Percentiles rank a stretch among this genome's conserved stretches.
Conservation (phyloP, 2,888 invertebrate species). For the Meghimatium bilineatum region DNA sequence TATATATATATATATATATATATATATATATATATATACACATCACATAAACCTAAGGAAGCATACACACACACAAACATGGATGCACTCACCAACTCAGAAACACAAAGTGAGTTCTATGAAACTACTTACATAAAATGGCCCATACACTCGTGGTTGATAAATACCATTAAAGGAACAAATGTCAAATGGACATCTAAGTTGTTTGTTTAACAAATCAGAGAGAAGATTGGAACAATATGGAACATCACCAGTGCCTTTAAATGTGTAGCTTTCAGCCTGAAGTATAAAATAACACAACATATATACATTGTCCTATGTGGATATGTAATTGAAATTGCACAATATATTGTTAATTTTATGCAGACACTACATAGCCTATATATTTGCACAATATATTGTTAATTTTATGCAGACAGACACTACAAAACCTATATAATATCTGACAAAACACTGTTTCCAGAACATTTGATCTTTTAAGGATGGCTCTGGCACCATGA, state of each 20-base stretch:
- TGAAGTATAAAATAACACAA: background rate
- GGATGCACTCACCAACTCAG: no score
- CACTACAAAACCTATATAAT: no score
- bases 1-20: no score
- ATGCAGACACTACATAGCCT: no score
- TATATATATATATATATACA: no score
- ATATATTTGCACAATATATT: background rate
- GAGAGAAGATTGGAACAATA: background rate
- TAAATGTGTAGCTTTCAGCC: background rate
- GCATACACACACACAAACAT: background rate
- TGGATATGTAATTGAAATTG: no score
- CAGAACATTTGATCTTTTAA: no score
- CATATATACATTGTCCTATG: no score
- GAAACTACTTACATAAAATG: conserved; percentile 71
- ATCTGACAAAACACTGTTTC: no score
- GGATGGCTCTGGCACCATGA: no score
- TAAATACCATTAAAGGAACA: conserved; percentile 72
- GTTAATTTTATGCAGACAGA: background rate
- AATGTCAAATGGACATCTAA: conserved; percentile 56
- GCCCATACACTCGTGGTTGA: conserved; percentile 67
- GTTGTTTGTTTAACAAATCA: conserved; percentile 67
- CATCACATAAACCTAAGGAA: background rate
- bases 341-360: background rate
- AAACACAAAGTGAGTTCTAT: background rate
- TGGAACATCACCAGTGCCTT: background rate